Percentiles rank a stretch among this genome's conserved stretches.
phyloP scores from a whole-genome alignment of 2,113 vertebrate species.

The Pangasianodon hypophthalmus region DNA sequence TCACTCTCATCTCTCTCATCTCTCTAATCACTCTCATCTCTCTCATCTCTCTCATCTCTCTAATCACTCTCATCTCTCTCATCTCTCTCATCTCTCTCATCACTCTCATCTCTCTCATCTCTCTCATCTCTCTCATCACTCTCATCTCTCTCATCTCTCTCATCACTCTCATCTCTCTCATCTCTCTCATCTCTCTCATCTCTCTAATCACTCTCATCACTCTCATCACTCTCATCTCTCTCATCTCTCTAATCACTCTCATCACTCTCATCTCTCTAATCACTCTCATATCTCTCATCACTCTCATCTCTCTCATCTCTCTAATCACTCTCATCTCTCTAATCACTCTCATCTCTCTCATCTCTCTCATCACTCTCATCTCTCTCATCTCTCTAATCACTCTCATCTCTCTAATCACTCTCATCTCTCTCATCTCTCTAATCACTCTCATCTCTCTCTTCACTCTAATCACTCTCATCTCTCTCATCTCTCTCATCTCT shows the following conservation, averaged over 20 bases:
- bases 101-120: background rate
- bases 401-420: background rate
- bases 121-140: background rate
- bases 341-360: background rate
- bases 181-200: background rate
- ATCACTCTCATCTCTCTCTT: background rate
- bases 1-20: background rate
- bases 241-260: background rate
- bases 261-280: too few species aligned
- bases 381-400: background rate
- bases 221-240: too few species aligned
- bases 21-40: background rate
- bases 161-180: background rate
- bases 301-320: too few species aligned
- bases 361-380: background rate
- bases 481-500: background rate
- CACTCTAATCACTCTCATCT: background rate
- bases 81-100: background rate
- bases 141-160: background rate
- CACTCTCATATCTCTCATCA: too few species aligned
- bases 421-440: background rate
- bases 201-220: background rate
- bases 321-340: background rate
- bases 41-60: too few species aligned
- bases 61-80: background rate